Conservation (phyloP, 2,888 invertebrate genomes). For the Drosophila nr. perissopoda region DNA sequence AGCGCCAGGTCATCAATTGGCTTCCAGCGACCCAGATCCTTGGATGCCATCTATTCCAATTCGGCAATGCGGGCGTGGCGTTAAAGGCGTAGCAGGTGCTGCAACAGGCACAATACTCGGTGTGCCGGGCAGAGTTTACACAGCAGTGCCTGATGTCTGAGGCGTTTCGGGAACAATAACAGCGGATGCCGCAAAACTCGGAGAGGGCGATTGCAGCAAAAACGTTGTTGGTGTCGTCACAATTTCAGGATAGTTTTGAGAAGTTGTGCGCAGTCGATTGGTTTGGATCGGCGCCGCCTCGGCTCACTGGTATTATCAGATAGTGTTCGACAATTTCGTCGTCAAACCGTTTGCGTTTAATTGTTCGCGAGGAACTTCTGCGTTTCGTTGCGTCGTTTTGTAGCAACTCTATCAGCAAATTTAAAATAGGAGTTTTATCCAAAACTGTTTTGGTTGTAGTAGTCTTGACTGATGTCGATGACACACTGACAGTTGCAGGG, state of each 20-base stretch:
- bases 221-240: conserved; percentile 36
- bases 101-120: conserved; percentile 30
- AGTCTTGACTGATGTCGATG: conserved; percentile 54
- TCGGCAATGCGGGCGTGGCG: conserved; percentile 38
- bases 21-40: conserved; percentile 97
- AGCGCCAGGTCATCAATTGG: conserved; percentile 98
- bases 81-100: conserved; percentile 38
- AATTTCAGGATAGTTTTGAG: conserved; percentile 84
- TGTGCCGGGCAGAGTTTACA: conserved; percentile 31
- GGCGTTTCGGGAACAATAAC: conserved; percentile 34
- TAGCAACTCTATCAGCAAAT: conserved; percentile 78
- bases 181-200: conserved; percentile 10
- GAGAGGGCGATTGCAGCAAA: conserved; percentile 35
- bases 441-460: conserved; percentile 30
- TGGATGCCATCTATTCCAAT: conserved; percentile 87
- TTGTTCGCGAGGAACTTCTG: conserved; percentile 93
- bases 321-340: conserved; percentile 98
- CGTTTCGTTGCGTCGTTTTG: conserved; percentile 83
- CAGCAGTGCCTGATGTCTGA: conserved; percentile 18
- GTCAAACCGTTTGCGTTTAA: conserved; percentile 97
- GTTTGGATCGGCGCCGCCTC: conserved; percentile 72
- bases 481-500: conserved; percentile 54
- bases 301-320: conserved; percentile 87
- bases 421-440: conserved; percentile 55
- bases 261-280: conserved; percentile 85